Evolutionary conservation across 1,140 invertebrate genomes (phyloP), one percentile per base, ranked within the genome.

Genomic region (Conopomorpha cramerella): DNA sequence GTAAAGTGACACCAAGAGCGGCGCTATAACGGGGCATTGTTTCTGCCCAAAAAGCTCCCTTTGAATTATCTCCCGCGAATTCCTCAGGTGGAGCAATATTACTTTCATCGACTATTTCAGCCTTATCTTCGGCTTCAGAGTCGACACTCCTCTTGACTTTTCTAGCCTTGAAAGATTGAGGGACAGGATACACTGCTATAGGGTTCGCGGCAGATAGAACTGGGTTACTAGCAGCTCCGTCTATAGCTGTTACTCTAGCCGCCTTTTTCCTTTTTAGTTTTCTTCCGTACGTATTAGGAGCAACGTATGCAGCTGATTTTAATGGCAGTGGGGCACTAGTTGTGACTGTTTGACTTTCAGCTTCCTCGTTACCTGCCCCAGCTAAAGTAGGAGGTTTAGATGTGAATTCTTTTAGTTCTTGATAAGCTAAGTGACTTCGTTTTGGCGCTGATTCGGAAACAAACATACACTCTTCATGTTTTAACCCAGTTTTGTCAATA

Each of bases 391-490:
- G 45, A 17, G 77, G 74, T 35, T 77, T 78, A 2, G 77, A 77
- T 12, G 62, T 76, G 30, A 78, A 80, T 48, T 80, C 76, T 57
- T 80, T 78, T 1, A 78, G 39, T 61, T 80, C 78, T 55, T 81
- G 78, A 49, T 81, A 80, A n/a, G 78, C 78, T 38, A 82, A 50
- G 55, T 82, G 80, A 41, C 77, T 82, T 23, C 72, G 66, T 51
- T 81, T 73, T 7, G 82, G 82, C 38, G 78, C 79, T 18, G 81
- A 82, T 54, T 82, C 83, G 4, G 83, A 84, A 1, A 89, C 79
- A 58, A 84, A 88, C 79, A 87, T 88, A 49, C 87, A 90, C 63
- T 89, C 87, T 62, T 90, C 87, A 45, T 88, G 82, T 53, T 84
- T 82, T 13, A 85, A 65, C 2, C 85, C 86, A 26, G 79, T 79